phyloP scores from a whole-genome alignment of 2,888 invertebrate genomes.

The Odontocolon sp. region DNA sequence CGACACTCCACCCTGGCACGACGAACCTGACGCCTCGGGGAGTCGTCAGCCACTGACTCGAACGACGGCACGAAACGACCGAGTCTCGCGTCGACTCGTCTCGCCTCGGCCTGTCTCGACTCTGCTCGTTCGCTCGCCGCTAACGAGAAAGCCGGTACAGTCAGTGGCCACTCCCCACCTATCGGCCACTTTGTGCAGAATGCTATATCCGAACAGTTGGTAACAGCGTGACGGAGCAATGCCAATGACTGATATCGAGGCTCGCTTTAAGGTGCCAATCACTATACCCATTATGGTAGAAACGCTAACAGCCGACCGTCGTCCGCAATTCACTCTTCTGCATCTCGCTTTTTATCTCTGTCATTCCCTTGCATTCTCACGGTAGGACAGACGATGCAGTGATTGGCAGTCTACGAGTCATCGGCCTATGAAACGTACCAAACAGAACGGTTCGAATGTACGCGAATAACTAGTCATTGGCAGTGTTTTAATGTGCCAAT shows the following conservation, averaged over 20 bases:
- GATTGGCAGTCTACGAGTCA: too few species aligned
- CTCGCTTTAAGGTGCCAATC: slow-evolving; percentile 79
- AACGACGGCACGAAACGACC: slow-evolving; percentile 49
- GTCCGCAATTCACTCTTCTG: slow-evolving; percentile 50
- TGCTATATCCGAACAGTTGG: too few species aligned
- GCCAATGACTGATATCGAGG: too few species aligned
- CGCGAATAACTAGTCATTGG: too few species aligned
- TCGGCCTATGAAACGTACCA: too few species aligned
- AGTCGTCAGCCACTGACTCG: slow-evolving; percentile 78
- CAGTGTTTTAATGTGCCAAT: too few species aligned
- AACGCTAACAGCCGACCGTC: slow-evolving; percentile 22
- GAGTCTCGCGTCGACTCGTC: slow-evolving; percentile 81
- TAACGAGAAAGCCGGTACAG: slow-evolving; percentile 73
- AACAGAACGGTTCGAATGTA: too few species aligned
- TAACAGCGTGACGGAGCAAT: too few species aligned
- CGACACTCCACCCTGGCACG: slow-evolving; percentile 81
- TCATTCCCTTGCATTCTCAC: slow-evolving; percentile 17
- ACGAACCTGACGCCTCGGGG: slow-evolving; percentile 82
- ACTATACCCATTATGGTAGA: slow-evolving; percentile 79
- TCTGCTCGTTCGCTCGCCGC: slow-evolving; percentile 80
- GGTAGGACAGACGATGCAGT: too few species aligned
- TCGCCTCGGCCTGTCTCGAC: slow-evolving; percentile 81
- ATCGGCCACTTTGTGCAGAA: too few species aligned
- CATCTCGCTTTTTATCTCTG: slow-evolving; percentile 14
- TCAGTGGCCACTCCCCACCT: too few species aligned